Percentiles rank a stretch among this genome's conserved stretches.
Conservation (phyloP, 2,797 vertebrate genomes). For the Psittacula echo region DNA sequence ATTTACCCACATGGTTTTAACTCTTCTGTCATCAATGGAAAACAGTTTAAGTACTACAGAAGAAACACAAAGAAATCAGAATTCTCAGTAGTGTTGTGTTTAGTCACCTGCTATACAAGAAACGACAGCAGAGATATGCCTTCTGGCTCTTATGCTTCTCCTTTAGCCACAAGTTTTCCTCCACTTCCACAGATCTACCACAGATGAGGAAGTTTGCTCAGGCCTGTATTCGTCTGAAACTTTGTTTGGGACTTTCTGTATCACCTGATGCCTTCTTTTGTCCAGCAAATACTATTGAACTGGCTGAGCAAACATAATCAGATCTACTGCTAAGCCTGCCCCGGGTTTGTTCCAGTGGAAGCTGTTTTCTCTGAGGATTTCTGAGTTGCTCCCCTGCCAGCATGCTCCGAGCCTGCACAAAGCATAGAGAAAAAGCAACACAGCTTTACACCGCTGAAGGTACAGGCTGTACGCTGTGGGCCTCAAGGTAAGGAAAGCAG, state of each 20-base stretch:
- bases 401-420: background rate
- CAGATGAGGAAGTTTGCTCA: background rate
- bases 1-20: background rate
- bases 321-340: slow-evolving; percentile 19
- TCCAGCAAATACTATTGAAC: slow-evolving; percentile 11
- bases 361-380: background rate
- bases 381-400: background rate
- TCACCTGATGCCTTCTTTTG: slow-evolving; percentile 43
- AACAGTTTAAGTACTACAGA: background rate
- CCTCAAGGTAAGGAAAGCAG: background rate
- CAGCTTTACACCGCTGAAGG: background rate
- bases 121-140: background rate
- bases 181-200: background rate
- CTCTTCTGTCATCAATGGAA: background rate
- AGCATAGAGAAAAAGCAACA: background rate
- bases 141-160: background rate
- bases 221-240: background rate
- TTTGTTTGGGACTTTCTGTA: slow-evolving; percentile 14
- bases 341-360: background rate
- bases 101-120: background rate
- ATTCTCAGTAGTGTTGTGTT: background rate
- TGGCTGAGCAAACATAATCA: slow-evolving; percentile 38
- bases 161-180: background rate
- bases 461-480: background rate
- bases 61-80: background rate